Base-by-base conservation (phyloP, 2,113 vertebrate genomes). In the Myotis brandtii region DNA sequence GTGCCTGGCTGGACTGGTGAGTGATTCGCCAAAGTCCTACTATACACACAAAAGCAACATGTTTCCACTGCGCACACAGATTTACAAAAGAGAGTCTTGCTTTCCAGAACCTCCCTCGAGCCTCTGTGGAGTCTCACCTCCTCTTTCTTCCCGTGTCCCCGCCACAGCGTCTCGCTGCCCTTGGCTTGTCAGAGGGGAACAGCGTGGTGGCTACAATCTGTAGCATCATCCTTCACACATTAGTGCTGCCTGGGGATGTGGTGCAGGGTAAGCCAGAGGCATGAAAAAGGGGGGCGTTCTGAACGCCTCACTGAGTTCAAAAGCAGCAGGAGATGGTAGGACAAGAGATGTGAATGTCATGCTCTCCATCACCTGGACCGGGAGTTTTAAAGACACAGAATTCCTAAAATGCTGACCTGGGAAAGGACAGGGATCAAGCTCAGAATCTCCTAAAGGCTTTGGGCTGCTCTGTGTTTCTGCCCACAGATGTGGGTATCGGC, bases 311-410 rank as follows among this genome's bases (percentile, higher is more conserved):
- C 86, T 37, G 76, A 93, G 86, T 64, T 75, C 93, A 56, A 69
- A 93, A 86, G 85, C 95, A 91, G 85, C 93, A 48, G 95, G 96
- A 79, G n/a, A 59, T 3, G 0, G n/a, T 18, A 75, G 92, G 96
- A 97, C 59, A 94, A 83, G 92, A 76, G 88, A 92, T 95, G 82
- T 79, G 89, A 95, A 96, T 96, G 95, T 52, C 93, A 94, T 94
- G 94, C 81, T 95, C 43, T 92, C 85, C 48, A n/a, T 95, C 67
- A 94, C 92, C 37, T 54, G 83, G 72, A 59, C 72, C 9, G 12
- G 23, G n/a, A 91, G 79, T 40, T 72, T 91, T 73, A 76, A 92
- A 96, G 95, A 94, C 59, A 88, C 82, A 89, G 84, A 86, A 94
- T 95, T 75, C 82, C 40, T 91, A 54, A 88, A 87, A 76, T 43